A percentile compares a stretch with the other conserved stretches of the same genome.
phyloP scores from a whole-genome alignment of 2,888 invertebrate genomes.

The Automeris io region DNA sequence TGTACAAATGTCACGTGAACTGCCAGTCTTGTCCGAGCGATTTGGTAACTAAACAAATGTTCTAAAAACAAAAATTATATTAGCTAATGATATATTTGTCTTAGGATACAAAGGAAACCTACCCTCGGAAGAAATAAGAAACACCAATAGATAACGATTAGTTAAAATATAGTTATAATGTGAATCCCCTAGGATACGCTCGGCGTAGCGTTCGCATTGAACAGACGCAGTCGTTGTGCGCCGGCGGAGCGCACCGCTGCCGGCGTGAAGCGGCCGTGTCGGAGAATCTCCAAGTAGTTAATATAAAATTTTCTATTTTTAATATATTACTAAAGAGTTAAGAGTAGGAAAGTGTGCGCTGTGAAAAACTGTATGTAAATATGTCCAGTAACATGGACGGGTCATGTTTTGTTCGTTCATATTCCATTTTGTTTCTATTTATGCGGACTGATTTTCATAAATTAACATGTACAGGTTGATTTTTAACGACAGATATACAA shows the following conservation, averaged over 20 bases:
- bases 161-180: constrained; percentile 51
- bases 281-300: constrained; percentile 68
- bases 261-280: constrained; percentile 43
- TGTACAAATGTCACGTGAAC: constrained; percentile 8
- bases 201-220: constrained; percentile 67
- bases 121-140: constrained; percentile 44
- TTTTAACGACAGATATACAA: no score
- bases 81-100: constrained; percentile 39
- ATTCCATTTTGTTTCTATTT: constrained; percentile 32
- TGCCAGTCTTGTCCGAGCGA: constrained; percentile 15
- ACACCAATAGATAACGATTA: constrained; percentile 68
- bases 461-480: no score
- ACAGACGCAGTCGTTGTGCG: constrained; percentile 64
- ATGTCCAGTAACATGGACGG: constrained; percentile 27
- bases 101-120: constrained; percentile 44
- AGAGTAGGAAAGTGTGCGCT: constrained; percentile 51
- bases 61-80: constrained; percentile 25
- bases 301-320: constrained; percentile 73
- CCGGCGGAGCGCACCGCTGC: constrained; percentile 40
- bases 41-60: constrained; percentile 11
- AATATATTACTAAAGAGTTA: constrained; percentile 64
- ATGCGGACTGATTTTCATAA: constrained; percentile 29
- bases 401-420: constrained; percentile 30
- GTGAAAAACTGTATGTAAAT: constrained; percentile 50
- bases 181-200: constrained; percentile 57